Percentiles rank a stretch among this genome's conserved stretches.
phyloP scores from a whole-genome alignment of 1,140 invertebrate genomes.

The Megathymus violae region DNA sequence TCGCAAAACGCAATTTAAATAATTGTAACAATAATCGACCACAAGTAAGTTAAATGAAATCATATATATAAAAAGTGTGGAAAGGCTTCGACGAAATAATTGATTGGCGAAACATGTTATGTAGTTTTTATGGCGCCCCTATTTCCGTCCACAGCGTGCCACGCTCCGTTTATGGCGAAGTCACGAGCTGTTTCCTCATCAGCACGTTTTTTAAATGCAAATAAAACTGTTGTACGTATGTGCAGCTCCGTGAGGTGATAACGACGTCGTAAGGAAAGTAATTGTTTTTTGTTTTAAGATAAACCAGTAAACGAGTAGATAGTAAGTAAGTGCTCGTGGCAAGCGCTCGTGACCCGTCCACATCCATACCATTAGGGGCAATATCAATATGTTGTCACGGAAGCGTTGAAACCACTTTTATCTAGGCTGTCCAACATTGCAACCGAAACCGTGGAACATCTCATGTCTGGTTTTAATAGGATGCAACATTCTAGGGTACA shows the following conservation, averaged over 20 bases:
- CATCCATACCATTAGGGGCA: too few species aligned
- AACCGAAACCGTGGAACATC: too few species aligned
- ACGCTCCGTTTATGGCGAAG: slow-evolving; percentile 1
- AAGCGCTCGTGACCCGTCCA: too few species aligned
- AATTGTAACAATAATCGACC: neutral
- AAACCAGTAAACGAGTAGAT: too few species aligned
- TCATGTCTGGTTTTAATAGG: too few species aligned
- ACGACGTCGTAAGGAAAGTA: neutral
- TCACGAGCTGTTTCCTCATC: neutral
- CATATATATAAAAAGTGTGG: neutral
- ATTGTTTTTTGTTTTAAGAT: too few species aligned
- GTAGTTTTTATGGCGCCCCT: neutral
- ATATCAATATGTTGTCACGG: too few species aligned
- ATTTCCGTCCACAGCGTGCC: neutral
- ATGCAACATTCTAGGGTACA: too few species aligned
- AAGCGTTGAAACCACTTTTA: too few species aligned
- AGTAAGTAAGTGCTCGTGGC: too few species aligned
- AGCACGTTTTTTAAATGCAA: neutral
- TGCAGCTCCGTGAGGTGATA: neutral
- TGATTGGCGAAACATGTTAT: slow-evolving; percentile 2
- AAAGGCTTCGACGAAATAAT: neutral
- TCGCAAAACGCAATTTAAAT: slow-evolving; percentile 8
- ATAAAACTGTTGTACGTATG: neutral
- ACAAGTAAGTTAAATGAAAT: neutral
- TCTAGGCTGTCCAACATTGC: too few species aligned